These are phyloP conservation scores for Lagorchestes hirsutus DNA, from an alignment of 2,797 vertebrate species.

Conservation along the genomic window DNA sequence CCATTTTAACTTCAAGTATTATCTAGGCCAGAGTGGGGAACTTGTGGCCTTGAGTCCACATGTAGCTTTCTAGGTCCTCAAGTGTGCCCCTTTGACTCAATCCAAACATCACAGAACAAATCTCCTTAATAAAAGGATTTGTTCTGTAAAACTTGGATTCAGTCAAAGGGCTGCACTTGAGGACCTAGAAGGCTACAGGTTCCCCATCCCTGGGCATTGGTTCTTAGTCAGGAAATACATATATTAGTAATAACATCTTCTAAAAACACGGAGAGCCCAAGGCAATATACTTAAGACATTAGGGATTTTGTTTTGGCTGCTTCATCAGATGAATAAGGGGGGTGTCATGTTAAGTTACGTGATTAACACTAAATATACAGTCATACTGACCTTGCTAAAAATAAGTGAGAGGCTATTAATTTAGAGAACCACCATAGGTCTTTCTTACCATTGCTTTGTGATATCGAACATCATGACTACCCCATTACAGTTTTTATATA, in stretches of 20 bases:
- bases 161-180: too few relatives aligned
- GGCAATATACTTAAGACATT: not conserved
- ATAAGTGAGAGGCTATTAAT: accelerated
- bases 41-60: too few relatives aligned
- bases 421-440: not conserved
- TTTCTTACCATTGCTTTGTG: constrained; percentile 97
- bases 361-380: not conserved
- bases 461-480: constrained; percentile 99
- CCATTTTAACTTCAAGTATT: not conserved
- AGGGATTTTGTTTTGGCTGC: constrained; percentile 48
- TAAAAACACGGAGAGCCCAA: not conserved
- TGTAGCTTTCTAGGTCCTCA: too few relatives aligned
- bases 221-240: not conserved
- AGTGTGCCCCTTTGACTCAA: too few relatives aligned
- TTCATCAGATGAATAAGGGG: constrained; percentile 49
- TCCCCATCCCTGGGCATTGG: not conserved
- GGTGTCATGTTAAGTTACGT: not conserved
- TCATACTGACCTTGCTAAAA: constrained; percentile 10
- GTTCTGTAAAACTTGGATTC: too few relatives aligned
- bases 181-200: too few relatives aligned
- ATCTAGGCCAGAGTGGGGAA: not conserved
- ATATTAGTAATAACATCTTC: not conserved
- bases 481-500: constrained; percentile 98
- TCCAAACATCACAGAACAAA: too few relatives aligned
- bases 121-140: too few relatives aligned